Conservation (phyloP, 1,140 invertebrate species). For the Coptotermes formosanus region DNA sequence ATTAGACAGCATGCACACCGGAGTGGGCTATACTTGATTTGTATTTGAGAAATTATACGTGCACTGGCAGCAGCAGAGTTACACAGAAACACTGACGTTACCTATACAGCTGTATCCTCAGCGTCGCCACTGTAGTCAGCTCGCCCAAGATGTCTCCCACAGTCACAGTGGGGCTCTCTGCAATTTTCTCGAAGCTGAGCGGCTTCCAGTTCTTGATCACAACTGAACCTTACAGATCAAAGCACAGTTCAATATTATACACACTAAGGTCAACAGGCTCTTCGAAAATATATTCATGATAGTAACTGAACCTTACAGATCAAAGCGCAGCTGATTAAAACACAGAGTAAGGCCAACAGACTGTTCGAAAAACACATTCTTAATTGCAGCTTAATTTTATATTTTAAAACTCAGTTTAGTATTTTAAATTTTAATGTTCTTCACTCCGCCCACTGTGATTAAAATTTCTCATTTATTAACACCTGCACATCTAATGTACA, state of each 20-base stretch:
- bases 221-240: slow-evolving; percentile 68
- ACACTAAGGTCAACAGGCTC: not conserved
- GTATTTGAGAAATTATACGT: no score
- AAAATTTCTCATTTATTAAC: no score
- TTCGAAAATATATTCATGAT: not conserved
- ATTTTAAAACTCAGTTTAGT: no score
- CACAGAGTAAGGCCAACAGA: not conserved
- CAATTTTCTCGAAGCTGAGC: slow-evolving; percentile 83
- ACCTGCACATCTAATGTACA: no score
- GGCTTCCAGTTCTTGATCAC: slow-evolving; percentile 94
- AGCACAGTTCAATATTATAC: slow-evolving; percentile 31
- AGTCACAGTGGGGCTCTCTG: slow-evolving; percentile 78
- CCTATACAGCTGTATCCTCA: slow-evolving; percentile 86
- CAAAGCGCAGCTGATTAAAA: not conserved
- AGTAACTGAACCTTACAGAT: not conserved
- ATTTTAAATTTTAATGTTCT: no score
- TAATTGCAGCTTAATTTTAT: no score
- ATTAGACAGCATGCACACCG: no score
- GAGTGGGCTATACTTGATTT: no score
- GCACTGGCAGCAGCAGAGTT: no score
- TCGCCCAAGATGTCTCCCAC: slow-evolving; percentile 92
- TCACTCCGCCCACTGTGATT: no score
- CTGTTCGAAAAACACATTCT: no score
- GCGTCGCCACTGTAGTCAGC: slow-evolving; percentile 83
- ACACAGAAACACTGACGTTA: slow-evolving; percentile 39